Evolutionary conservation across 2,113 vertebrate genomes (phyloP).

Genomic region (Spheniscus mendiculus): DNA sequence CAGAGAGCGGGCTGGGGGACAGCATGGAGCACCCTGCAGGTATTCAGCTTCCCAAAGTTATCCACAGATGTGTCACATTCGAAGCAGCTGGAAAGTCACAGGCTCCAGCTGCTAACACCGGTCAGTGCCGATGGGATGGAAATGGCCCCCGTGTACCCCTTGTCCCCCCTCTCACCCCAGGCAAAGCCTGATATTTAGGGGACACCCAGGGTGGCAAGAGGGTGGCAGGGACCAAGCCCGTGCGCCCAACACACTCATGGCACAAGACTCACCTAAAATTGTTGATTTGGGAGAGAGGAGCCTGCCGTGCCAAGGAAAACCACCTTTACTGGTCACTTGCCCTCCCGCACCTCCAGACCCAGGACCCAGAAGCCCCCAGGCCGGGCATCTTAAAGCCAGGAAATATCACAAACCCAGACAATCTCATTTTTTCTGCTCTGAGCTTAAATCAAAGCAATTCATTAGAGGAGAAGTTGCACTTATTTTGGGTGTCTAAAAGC

Average conservation of each 20-base stretch:
- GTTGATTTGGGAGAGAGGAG: not conserved
- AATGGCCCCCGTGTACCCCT: accelerated
- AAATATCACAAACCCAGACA: not conserved
- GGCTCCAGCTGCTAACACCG: not conserved
- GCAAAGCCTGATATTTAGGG: not conserved
- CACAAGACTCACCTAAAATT: not conserved
- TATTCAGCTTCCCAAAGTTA: not conserved
- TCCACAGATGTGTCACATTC: accelerated
- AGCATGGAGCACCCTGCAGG: not conserved
- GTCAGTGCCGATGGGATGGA: accelerated
- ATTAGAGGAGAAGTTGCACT: accelerated
- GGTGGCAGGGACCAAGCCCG: not conserved
- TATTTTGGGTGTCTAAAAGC: not conserved
- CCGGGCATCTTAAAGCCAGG: not conserved
- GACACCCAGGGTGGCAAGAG: too few species aligned
- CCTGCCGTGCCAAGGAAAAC: accelerated
- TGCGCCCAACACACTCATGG: accelerated
- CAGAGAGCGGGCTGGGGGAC: not conserved
- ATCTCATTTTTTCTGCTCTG: accelerated
- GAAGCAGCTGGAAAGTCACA: accelerated
- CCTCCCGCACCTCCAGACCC: not conserved
- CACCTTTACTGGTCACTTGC: accelerated
- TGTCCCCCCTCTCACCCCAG: not conserved
- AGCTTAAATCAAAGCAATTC: not conserved
- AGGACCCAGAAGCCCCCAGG: not conserved